Evolutionary conservation across 2,113 vertebrate species (phyloP).

Genomic region (Datnioides undecimradiatus): DNA sequence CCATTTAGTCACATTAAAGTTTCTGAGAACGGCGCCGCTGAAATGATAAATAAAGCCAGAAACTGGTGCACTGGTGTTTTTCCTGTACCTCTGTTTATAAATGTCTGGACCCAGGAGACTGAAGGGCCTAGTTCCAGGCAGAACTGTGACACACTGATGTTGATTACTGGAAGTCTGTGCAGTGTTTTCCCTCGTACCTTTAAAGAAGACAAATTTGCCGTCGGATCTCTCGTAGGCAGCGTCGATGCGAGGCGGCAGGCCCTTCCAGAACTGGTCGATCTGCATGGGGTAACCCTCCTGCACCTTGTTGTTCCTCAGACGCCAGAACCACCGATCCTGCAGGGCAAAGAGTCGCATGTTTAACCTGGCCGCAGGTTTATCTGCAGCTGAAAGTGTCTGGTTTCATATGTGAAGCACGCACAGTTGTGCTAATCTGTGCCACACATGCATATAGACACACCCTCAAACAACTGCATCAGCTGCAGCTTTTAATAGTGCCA

Average conservation of each 20-base stretch:
- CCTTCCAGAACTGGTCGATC: conserved; percentile 99
- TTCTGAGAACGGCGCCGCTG: not conserved
- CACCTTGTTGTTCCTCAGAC: conserved; percentile 95
- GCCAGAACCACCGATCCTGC: conserved; percentile 98
- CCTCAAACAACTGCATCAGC: too few relatives aligned
- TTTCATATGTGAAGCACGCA: not conserved
- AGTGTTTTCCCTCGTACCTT: conserved; percentile 84
- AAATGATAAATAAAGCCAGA: not conserved
- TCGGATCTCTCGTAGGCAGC: conserved; percentile 97
- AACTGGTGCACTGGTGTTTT: not conserved
- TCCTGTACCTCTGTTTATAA: not conserved
- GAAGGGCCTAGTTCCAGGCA: not conserved
- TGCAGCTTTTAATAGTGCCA: too few relatives aligned
- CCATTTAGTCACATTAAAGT: not conserved
- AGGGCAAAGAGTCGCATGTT: not conserved
- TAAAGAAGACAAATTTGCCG: conserved; percentile 98
- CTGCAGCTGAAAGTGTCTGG: not conserved
- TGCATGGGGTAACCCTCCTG: conserved; percentile 99
- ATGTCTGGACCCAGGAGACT: conserved; percentile 3
- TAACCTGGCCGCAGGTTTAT: not conserved
- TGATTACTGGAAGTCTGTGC: not conserved
- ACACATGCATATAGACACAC: too few relatives aligned
- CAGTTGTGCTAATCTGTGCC: too few relatives aligned
- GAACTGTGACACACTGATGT: not conserved
- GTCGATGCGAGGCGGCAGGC: conserved; percentile 94